Conservation (phyloP, 2,797 vertebrate species). For the Ctenochaetus hawaiiensis region DNA sequence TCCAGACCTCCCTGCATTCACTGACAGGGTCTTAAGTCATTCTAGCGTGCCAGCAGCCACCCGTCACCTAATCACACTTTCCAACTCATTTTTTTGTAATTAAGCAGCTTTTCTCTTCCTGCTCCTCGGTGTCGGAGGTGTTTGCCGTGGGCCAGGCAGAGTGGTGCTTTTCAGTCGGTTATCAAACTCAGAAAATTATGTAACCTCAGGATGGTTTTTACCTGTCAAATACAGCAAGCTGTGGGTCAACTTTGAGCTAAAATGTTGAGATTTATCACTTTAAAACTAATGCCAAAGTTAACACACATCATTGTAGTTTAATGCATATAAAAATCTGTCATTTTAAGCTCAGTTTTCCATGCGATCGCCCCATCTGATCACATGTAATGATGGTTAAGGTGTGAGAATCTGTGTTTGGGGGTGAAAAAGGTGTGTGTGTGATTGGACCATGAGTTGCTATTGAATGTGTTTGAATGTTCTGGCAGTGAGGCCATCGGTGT, state of each 20-base stretch:
- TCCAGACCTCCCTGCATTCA: conserved; percentile 87
- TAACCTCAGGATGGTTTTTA: conserved; percentile 4
- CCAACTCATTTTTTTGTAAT: conserved; percentile 81
- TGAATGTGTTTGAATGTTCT: conserved; percentile 74
- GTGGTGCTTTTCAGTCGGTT: conserved; percentile 36
- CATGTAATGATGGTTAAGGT: conserved; percentile 25
- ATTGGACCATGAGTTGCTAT: conserved; percentile 18
- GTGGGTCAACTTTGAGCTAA: background rate
- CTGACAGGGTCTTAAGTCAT: conserved; percentile 85
- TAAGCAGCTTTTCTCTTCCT: conserved; percentile 82
- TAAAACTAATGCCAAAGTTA: background rate
- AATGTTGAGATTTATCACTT: background rate
- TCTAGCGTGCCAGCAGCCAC: conserved; percentile 82
- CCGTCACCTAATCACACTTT: conserved; percentile 82
- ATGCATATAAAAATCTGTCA: background rate
- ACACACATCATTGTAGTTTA: background rate
- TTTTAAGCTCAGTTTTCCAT: background rate
- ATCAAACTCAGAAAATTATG: conserved; percentile 39
- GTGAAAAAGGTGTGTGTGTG: conserved; percentile 40
- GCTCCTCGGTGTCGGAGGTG: conserved; percentile 46
- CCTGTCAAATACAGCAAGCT: conserved; percentile 24
- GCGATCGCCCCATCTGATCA: conserved; percentile 10
- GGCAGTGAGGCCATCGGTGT: conserved; percentile 69
- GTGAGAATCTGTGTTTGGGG: conserved; percentile 22
- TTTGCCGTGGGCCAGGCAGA: conserved; percentile 44